Conservation (phyloP, 2,113 vertebrate species). For the Rhadina sibilatrix region DNA sequence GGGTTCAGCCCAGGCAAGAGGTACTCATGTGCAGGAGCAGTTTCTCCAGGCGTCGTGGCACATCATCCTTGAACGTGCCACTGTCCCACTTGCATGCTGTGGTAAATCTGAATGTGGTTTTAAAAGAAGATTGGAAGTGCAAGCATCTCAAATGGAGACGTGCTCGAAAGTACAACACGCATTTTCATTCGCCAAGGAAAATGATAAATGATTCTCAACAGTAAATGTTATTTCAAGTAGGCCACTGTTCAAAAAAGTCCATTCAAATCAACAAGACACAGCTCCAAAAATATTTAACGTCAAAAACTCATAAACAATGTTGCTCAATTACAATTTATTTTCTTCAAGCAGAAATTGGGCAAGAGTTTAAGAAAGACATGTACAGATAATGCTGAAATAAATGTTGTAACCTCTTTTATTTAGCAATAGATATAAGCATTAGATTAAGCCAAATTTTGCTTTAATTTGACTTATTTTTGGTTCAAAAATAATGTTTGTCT, state of each 20-base stretch:
- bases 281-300: conserved; percentile 19
- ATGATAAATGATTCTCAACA: not conserved
- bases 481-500: not conserved
- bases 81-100: not conserved
- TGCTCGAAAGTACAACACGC: not conserved
- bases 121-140: not conserved
- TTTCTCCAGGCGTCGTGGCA: not conserved
- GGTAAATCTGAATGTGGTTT: not conserved
- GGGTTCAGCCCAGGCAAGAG: not conserved
- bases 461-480: not conserved
- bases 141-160: not conserved
- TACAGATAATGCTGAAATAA: not conserved
- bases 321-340: not conserved
- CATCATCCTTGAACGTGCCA: not conserved
- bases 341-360: not conserved
- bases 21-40: rapidly evolving
- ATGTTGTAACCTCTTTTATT: not conserved
- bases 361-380: not conserved
- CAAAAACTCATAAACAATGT: not conserved
- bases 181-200: not conserved
- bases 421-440: not conserved
- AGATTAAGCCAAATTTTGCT: not conserved
- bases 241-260: not conserved
- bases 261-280: not conserved
- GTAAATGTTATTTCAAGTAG: not conserved